phyloP scores from a whole-genome alignment of 2,888 invertebrate species.

The Dorcus parallelipipedus region DNA sequence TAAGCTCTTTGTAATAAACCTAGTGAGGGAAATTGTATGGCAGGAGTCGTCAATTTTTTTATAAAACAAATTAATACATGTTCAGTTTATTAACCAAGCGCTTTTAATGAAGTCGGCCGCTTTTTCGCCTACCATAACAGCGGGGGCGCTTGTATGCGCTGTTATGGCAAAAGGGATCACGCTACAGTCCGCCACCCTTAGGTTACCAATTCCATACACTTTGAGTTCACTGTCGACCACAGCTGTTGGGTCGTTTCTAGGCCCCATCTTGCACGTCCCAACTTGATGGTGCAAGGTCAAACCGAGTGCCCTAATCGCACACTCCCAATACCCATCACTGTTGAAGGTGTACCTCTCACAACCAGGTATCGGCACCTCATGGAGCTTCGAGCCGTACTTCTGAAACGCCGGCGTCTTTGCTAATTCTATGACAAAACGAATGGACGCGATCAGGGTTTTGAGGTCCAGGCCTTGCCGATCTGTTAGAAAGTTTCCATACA shows the following conservation, averaged over 20 bases:
- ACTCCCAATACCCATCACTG: conserved; percentile 69
- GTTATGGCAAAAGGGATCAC: conserved; percentile 63
- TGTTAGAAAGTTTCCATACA: conserved; percentile 59
- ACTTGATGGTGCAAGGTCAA: conserved; percentile 35
- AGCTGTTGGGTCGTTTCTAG: conserved; percentile 56
- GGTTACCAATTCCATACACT: conserved; percentile 58
- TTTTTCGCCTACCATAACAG: conserved; percentile 70
- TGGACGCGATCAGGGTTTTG: conserved; percentile 53
- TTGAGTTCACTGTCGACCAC: conserved; percentile 63
- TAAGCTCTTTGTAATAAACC: too few species aligned
- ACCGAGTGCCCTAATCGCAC: conserved; percentile 51
- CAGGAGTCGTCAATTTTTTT: neutral
- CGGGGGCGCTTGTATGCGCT: conserved; percentile 67
- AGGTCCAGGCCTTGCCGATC: conserved; percentile 49
- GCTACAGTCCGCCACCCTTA: conserved; percentile 68
- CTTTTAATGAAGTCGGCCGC: conserved; percentile 51
- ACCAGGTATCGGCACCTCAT: conserved; percentile 42
- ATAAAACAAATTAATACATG: neutral
- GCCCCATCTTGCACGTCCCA: conserved; percentile 72
- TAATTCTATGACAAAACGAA: conserved; percentile 50
- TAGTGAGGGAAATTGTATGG: too few species aligned
- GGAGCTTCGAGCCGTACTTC: conserved; percentile 54
- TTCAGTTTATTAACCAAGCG: conserved; percentile 30
- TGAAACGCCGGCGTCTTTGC: conserved; percentile 50
- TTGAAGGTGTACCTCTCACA: conserved; percentile 54